Percentiles rank a stretch among this genome's conserved stretches.
These are phyloP conservation scores for Chrysomela aeneicollis DNA, from an alignment of 2,888 invertebrate species.

Conservation along the genomic window DNA sequence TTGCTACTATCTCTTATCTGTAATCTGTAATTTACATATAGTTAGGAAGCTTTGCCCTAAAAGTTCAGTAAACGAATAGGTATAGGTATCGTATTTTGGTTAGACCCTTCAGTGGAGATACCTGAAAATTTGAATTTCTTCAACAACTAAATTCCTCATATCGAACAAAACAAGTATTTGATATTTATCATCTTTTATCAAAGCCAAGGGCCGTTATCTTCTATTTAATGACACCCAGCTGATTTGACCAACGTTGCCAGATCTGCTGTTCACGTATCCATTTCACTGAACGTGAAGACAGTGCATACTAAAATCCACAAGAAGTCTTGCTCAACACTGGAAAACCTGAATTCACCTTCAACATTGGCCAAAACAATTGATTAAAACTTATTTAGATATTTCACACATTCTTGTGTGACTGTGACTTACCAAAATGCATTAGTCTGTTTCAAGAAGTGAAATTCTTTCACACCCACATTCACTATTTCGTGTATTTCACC, in stretches of 20 bases:
- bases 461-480: slow-evolving; percentile 33
- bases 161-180: background rate
- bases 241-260: slow-evolving; percentile 26
- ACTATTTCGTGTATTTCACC: slow-evolving; percentile 19
- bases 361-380: background rate
- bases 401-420: background rate
- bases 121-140: background rate
- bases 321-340: background rate
- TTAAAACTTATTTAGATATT: background rate
- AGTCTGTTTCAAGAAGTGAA: slow-evolving; percentile 23
- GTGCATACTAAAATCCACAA: background rate
- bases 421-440: background rate
- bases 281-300: too few relatives aligned
- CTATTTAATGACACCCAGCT: slow-evolving; percentile 24
- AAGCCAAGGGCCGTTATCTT: background rate
- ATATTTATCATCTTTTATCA: background rate
- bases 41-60: too few relatives aligned
- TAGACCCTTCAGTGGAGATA: too few relatives aligned
- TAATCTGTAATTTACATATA: too few relatives aligned
- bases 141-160: background rate
- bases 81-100: too few relatives aligned
- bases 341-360: background rate
- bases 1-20: too few relatives aligned
- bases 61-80: too few relatives aligned
- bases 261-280: background rate